A percentile compares a stretch with the other conserved stretches of the same genome.
These are phyloP conservation scores for Acipenser ruthenus DNA, from an alignment of 2,797 vertebrate species.

Conservation along the genomic window DNA sequence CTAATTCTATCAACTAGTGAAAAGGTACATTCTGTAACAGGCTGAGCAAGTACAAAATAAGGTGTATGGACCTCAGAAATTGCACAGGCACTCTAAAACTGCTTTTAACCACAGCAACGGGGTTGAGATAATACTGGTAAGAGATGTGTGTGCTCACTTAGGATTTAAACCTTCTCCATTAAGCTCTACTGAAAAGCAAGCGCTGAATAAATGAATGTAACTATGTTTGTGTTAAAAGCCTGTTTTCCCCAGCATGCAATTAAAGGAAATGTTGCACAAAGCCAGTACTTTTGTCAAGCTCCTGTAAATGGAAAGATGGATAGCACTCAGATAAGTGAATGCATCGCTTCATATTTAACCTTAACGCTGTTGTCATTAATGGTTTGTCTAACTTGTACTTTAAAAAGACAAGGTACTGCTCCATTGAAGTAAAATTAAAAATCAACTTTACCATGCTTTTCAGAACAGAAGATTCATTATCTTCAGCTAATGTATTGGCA, in stretches of 20 bases:
- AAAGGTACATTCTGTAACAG: slow-evolving; percentile 47
- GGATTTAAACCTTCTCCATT: slow-evolving; percentile 81
- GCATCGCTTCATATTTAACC: slow-evolving; percentile 86
- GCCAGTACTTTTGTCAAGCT: slow-evolving; percentile 92
- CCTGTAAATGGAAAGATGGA: slow-evolving; percentile 97
- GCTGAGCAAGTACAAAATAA: slow-evolving; percentile 51
- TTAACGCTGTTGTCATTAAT: slow-evolving; percentile 89
- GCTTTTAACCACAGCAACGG: slow-evolving; percentile 61
- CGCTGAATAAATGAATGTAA: slow-evolving; percentile 79
- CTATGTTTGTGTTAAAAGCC: slow-evolving; percentile 95
- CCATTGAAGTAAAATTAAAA: slow-evolving; percentile 97
- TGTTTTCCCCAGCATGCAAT: slow-evolving; percentile 78
- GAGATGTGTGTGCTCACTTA: slow-evolving; percentile 72
- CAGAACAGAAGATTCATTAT: slow-evolving; percentile 97
- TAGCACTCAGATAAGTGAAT: slow-evolving; percentile 83
- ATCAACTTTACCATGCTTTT: slow-evolving; percentile 94
- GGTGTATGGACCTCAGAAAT: slow-evolving; percentile 49
- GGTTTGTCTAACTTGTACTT: slow-evolving; percentile 81
- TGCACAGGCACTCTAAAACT: slow-evolving; percentile 41
- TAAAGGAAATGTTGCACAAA: slow-evolving; percentile 90
- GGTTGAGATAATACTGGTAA: slow-evolving; percentile 58
- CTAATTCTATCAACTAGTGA: slow-evolving; percentile 38
- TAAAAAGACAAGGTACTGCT: slow-evolving; percentile 80
- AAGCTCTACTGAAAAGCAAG: slow-evolving; percentile 81
- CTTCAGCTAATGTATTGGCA: slow-evolving; percentile 93